These are phyloP conservation scores for Leptoclinus maculatus DNA, from an alignment of 2,797 vertebrate genomes.

Conservation along the genomic window DNA sequence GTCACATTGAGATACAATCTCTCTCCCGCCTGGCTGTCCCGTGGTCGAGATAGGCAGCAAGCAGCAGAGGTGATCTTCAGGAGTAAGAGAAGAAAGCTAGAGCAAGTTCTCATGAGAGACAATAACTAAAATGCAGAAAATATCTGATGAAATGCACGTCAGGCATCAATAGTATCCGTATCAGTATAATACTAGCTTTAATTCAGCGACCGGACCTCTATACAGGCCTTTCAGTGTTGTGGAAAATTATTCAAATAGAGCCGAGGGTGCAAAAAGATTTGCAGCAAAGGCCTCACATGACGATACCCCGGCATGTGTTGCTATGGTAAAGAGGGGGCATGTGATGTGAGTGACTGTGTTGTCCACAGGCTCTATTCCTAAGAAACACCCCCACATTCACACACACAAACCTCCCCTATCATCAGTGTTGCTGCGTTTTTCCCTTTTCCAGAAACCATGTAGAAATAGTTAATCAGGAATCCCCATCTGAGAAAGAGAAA, in stretches of 20 bases:
- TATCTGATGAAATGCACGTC: too few relatives aligned
- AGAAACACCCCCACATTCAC: conserved; percentile 9
- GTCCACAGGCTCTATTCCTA: conserved; percentile 1
- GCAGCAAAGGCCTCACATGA: conserved; percentile 65
- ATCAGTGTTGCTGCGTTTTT: not conserved
- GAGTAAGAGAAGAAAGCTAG: not conserved
- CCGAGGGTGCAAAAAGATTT: conserved; percentile 31
- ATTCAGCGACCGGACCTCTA: not conserved
- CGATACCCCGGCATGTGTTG: conserved; percentile 45
- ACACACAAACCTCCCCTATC: not conserved
- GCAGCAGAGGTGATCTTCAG: not conserved
- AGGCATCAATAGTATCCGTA: not conserved
- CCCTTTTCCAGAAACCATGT: not conserved
- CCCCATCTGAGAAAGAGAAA: not conserved
- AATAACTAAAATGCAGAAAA: not conserved
- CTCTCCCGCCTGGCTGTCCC: too few relatives aligned
- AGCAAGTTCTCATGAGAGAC: too few relatives aligned
- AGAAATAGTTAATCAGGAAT: not conserved
- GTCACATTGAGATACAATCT: not conserved
- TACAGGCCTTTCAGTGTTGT: conserved; percentile 3
- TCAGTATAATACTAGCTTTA: not conserved
- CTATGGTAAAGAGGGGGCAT: conserved; percentile 62
- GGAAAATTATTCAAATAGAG: conserved; percentile 14
- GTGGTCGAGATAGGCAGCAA: too few relatives aligned
- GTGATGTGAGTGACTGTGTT: conserved; percentile 51